Evolutionary conservation across 2,888 invertebrate genomes (phyloP).

Genomic region (Amphipoea oculea): DNA sequence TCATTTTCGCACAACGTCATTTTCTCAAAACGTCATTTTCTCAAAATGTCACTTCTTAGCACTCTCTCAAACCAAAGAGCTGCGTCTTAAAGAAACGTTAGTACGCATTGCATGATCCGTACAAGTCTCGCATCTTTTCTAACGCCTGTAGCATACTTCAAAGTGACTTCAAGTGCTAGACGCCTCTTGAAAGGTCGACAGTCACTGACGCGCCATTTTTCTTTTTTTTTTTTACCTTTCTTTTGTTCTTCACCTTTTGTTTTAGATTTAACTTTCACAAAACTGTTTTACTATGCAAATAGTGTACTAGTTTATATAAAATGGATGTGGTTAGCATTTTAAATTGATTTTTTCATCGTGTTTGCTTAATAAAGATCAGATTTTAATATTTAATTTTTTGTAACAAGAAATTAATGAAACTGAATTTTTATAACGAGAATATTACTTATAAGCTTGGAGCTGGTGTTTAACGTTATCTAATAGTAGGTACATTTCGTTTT

Average conservation of each 20-base stretch:
- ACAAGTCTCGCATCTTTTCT: constrained; percentile 54
- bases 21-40: too few species aligned
- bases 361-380: constrained; percentile 10
- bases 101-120: constrained; percentile 53
- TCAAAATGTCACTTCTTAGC: too few species aligned
- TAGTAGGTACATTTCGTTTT: background rate
- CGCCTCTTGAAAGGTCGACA: constrained; percentile 72
- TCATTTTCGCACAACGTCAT: too few species aligned
- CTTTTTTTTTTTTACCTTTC: constrained; percentile 58
- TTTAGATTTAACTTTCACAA: constrained; percentile 41
- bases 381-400: constrained; percentile 8
- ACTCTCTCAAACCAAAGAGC: background rate
- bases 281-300: constrained; percentile 60
- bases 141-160: constrained; percentile 60
- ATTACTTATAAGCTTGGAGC: background rate
- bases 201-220: constrained; percentile 68
- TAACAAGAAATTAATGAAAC: background rate
- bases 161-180: constrained; percentile 66
- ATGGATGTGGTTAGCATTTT: constrained; percentile 31
- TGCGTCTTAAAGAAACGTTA: constrained; percentile 16
- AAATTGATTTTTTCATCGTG: constrained; percentile 24
- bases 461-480: background rate
- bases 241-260: constrained; percentile 57
- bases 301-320: constrained; percentile 29
- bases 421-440: background rate